phyloP scores from a whole-genome alignment of 2,888 invertebrate species.

The Dichetophora obliterata region DNA sequence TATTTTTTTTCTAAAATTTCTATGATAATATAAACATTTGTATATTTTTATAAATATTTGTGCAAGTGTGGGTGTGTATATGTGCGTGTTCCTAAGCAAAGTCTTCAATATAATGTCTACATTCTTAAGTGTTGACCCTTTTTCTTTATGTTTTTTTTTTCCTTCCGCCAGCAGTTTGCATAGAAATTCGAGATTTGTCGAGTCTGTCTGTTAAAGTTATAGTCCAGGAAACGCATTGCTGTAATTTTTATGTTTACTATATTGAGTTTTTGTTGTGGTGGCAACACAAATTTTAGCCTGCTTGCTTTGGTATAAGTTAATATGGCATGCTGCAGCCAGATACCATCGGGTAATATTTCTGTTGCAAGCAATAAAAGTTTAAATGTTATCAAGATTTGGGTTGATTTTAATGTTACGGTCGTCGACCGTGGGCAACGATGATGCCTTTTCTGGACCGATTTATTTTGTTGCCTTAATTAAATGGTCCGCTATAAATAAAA shows the following conservation, averaged over 20 bases:
- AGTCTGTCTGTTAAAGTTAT: neutral
- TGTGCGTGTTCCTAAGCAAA: neutral
- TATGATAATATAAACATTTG: constrained; percentile 25
- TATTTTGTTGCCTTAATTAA: no score
- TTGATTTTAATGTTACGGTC: neutral
- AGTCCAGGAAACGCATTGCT: neutral
- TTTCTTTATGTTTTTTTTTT: neutral
- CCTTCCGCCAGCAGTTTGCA: neutral
- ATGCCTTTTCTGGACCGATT: no score
- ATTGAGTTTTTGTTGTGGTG: neutral
- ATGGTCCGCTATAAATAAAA: no score
- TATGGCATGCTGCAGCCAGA: no score
- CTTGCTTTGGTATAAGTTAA: no score
- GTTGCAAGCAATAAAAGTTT: neutral
- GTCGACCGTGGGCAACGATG: no score
- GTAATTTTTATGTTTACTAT: neutral
- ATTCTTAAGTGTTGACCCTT: constrained; percentile 5
- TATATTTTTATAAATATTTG: neutral
- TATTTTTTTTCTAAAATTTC: constrained; percentile 5
- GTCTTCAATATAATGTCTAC: neutral
- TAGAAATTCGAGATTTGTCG: neutral
- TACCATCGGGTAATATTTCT: neutral
- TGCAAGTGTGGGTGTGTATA: neutral
- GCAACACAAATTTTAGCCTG: neutral
- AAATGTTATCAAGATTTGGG: neutral